Percentiles rank a stretch among this genome's conserved stretches.
These are phyloP conservation scores for Chaunax sp. DNA, from an alignment of 2,797 vertebrate species.

Conservation along the genomic window DNA sequence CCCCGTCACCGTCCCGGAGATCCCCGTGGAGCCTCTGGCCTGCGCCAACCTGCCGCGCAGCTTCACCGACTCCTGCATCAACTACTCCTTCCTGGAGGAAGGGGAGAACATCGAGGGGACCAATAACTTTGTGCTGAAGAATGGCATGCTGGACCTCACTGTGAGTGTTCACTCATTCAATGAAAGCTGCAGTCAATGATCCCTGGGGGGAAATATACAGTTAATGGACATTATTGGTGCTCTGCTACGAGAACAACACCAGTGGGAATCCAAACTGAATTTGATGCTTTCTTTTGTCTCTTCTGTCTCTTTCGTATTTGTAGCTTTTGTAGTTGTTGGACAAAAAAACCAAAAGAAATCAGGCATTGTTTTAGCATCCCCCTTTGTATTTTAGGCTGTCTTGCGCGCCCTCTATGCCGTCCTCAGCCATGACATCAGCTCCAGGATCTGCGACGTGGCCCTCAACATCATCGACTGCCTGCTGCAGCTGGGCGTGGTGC, in stretches of 20 bases:
- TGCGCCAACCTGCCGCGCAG: constrained; percentile 97
- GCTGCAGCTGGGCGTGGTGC: constrained; percentile 95
- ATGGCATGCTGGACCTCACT: constrained; percentile 97
- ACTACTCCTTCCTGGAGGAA: constrained; percentile 96
- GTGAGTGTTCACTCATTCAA: constrained; percentile 75
- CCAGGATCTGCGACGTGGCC: constrained; percentile 95
- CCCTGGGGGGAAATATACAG: background rate
- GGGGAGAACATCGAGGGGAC: constrained; percentile 96
- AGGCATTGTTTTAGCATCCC: background rate
- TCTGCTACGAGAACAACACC: background rate
- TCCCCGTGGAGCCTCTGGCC: constrained; percentile 92
- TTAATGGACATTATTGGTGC: background rate
- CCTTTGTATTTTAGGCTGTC: constrained; percentile 84
- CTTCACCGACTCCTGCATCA: constrained; percentile 98
- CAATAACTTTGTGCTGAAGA: constrained; percentile 98
- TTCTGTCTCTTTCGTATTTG: background rate
- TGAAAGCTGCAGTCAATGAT: background rate
- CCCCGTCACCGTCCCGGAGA: constrained; percentile 91
- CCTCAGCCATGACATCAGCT: constrained; percentile 96
- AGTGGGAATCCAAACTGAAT: background rate
- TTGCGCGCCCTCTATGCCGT: constrained; percentile 94
- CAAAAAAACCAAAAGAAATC: too few species aligned
- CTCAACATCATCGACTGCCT: constrained; percentile 97
- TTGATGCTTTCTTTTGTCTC: background rate
- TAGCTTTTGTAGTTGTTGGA: background rate